Base-by-base conservation (phyloP, 2,113 vertebrate genomes). In the Opisthocomus hoazin region DNA sequence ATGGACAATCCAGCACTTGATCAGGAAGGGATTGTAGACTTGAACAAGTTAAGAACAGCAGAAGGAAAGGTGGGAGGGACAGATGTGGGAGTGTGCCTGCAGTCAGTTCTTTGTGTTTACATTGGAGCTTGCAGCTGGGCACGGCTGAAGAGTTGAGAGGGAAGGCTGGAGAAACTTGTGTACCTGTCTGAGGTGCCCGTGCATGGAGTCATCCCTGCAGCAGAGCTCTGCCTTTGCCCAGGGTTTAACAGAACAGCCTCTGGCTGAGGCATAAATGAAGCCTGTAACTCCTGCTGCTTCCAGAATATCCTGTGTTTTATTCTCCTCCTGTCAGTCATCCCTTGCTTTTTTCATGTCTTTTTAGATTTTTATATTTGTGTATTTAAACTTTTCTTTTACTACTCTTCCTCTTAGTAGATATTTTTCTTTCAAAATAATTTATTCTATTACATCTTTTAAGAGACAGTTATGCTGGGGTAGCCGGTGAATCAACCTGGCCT, bases 1-100 rank as follows among this genome's bases (percentile, higher is more conserved):
- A 36, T 2, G 3, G 68, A 12, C 15, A 41, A 23, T 12, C 20
- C 20, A 56, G 39, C 19, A 14, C 16, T 37, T 26, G 45, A 12
- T 46, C 21, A 15, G 37, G 51, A 73, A 30, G 50, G 23, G 45
- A 6, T 8, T n/a, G 10, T 32, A 37, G 45, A 12, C 23, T 73
- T 1, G 2, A 29, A 51, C 23, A 10, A 17, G 45, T 10, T 27
- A 9, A 48, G 18, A 36, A 4, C 12, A 36, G 41, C 26, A 75
- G 69, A 11, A 61, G 54, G 83, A 8, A 30, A 19, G 30, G 14
- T 32, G 39, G 26, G 39, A 29, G 13, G 13, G 22, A 4, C 34
- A 15, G 46, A 21, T 9, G 1, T 10, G 46, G 41, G 16, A 12
- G n/a, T 1, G 21, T 8, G 23, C 1, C 0, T 26, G 46, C 68